Conservation (phyloP, 2,113 vertebrate genomes). For the Charina bottae region DNA sequence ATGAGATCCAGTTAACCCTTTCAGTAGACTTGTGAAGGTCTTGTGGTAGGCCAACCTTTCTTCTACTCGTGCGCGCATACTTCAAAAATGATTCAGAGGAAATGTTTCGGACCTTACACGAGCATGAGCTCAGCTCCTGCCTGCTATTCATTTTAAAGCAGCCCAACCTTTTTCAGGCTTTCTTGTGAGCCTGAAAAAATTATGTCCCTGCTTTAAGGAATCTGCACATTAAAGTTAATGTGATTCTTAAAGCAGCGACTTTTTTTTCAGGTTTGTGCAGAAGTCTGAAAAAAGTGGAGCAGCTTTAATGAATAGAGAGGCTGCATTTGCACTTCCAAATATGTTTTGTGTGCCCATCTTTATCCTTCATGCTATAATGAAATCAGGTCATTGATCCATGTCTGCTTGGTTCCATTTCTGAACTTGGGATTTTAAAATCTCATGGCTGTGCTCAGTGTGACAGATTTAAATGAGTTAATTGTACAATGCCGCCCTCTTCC, state of each 20-base stretch:
- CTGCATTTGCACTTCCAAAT: neutral
- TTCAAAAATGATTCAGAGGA: neutral
- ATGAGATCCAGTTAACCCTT: neutral
- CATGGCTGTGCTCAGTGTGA: neutral
- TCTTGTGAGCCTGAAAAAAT: neutral
- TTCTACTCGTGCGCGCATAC: neutral
- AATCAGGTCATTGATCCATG: neutral
- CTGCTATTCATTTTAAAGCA: neutral
- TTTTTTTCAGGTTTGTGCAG: neutral
- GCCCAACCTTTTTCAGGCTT: neutral
- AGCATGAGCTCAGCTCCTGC: neutral
- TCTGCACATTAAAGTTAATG: neutral
- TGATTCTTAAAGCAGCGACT: neutral
- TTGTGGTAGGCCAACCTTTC: neutral
- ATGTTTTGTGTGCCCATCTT: neutral
- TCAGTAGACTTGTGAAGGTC: constrained; percentile 6
- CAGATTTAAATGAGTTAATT: constrained; percentile 46
- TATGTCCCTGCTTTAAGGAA: neutral
- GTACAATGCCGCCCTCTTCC: constrained; percentile 2
- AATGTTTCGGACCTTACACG: neutral
- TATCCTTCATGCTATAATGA: constrained; percentile 5
- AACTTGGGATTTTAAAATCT: neutral
- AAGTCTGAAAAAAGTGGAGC: neutral
- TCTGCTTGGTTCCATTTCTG: neutral
- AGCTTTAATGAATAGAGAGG: neutral